Evolutionary conservation across 2,888 invertebrate genomes (phyloP).

Genomic region (Encarsia formosa): DNA sequence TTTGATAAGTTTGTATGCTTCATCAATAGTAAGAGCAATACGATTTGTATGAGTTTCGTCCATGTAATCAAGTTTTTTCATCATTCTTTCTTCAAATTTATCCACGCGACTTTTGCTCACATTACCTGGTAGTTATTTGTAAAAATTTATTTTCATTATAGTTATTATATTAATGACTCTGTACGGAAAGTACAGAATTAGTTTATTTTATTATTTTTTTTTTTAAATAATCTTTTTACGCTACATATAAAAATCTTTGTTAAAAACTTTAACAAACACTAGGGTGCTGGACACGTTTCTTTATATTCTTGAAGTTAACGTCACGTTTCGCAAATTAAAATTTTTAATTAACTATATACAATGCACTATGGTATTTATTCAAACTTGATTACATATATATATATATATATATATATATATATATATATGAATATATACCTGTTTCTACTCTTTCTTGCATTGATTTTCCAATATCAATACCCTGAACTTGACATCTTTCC

Average conservation of each 20-base stretch:
- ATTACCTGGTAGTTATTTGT: slow-evolving; percentile 2
- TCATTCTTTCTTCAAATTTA: slow-evolving; percentile 35
- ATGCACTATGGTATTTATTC: not conserved
- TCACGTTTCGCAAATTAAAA: too few relatives aligned
- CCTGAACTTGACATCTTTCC: too few relatives aligned
- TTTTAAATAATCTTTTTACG: too few relatives aligned
- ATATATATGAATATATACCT: slow-evolving; percentile 1
- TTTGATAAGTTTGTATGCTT: slow-evolving; percentile 31
- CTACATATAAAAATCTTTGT: too few relatives aligned
- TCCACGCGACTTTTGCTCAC: slow-evolving; percentile 5
- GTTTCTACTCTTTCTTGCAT: slow-evolving; percentile 10
- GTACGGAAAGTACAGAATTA: too few relatives aligned
- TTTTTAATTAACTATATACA: too few relatives aligned
- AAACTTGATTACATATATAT: not conserved
- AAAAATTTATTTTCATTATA: not conserved
- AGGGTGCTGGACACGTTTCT: not conserved
- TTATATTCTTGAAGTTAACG: too few relatives aligned
- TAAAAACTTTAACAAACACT: too few relatives aligned
- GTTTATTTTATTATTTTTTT: too few relatives aligned
- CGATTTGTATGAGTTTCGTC: slow-evolving; percentile 34
- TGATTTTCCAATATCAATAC: slow-evolving; percentile 9
- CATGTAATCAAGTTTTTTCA: slow-evolving; percentile 34
- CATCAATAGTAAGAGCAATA: slow-evolving; percentile 31
- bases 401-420: not conserved
- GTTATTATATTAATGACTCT: not conserved